phyloP scores from a whole-genome alignment of 2,113 vertebrate species.

The Pseudopipra pipra region DNA sequence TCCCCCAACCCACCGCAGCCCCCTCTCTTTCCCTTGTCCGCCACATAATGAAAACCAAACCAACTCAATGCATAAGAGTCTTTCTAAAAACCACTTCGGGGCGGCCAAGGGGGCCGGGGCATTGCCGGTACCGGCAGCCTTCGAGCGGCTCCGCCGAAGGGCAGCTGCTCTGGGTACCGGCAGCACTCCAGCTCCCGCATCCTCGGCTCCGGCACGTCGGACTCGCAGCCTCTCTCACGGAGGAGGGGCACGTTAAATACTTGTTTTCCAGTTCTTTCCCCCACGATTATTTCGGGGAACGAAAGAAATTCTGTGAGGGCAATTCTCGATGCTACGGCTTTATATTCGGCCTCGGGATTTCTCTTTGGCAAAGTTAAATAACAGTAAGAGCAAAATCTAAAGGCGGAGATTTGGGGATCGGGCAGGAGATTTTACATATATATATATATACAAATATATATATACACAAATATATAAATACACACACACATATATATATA shows the following conservation, averaged over 20 bases:
- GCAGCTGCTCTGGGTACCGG: not conserved
- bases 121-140: not conserved
- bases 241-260: not conserved
- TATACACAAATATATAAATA: no score
- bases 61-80: not conserved
- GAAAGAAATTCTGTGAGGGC: not conserved
- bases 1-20: not conserved
- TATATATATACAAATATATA: no score
- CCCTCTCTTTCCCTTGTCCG: not conserved
- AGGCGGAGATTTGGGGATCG: not conserved
- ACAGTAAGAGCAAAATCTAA: not conserved
- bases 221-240: not conserved
- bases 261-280: not conserved
- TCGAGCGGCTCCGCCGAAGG: not conserved
- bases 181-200: not conserved
- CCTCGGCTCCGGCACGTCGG: not conserved
- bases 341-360: not conserved
- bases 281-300: not conserved
- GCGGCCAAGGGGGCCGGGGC: not conserved
- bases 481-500: rapidly evolving
- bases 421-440: not conserved
- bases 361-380: not conserved
- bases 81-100: not conserved
- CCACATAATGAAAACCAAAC: constrained; percentile 58
- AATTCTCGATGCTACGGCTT: not conserved